These are phyloP conservation scores for Aricia artaxerxes DNA, from an alignment of 2,888 invertebrate genomes.

Conservation along the genomic window DNA sequence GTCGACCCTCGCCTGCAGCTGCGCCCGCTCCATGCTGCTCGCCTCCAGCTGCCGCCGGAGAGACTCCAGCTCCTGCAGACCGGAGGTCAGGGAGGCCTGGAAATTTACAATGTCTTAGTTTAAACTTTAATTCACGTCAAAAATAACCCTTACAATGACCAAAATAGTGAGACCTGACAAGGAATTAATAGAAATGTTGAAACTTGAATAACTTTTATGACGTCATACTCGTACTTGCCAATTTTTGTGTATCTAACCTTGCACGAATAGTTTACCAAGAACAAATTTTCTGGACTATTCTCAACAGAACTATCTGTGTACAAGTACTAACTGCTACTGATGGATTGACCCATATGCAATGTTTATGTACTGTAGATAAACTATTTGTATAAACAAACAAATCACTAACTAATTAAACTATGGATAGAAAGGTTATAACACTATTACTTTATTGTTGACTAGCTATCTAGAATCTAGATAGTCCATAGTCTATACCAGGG, in stretches of 20 bases:
- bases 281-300: background rate
- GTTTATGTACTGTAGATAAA: background rate
- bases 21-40: conserved; percentile 83
- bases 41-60: conserved; percentile 83
- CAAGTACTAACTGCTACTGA: background rate
- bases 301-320: background rate
- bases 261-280: background rate
- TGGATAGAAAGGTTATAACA: background rate
- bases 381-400: conserved; percentile 1
- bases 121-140: too few relatives aligned
- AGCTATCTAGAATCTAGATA: too few relatives aligned
- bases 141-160: too few relatives aligned
- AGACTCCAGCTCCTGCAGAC: conserved; percentile 83
- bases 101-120: background rate
- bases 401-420: background rate
- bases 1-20: conserved; percentile 81
- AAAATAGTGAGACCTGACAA: too few relatives aligned
- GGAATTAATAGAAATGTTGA: too few relatives aligned
- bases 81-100: conserved; percentile 68
- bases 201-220: too few relatives aligned
- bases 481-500: too few relatives aligned
- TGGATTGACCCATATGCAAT: background rate
- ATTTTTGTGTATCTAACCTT: too few relatives aligned
- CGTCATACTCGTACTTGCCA: too few relatives aligned
- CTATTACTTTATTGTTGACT: background rate